A percentile compares a stretch with the other conserved stretches of the same genome.
These are phyloP conservation scores for Globicephala melas DNA, from an alignment of 2,113 vertebrate species.

Conservation along the genomic window DNA sequence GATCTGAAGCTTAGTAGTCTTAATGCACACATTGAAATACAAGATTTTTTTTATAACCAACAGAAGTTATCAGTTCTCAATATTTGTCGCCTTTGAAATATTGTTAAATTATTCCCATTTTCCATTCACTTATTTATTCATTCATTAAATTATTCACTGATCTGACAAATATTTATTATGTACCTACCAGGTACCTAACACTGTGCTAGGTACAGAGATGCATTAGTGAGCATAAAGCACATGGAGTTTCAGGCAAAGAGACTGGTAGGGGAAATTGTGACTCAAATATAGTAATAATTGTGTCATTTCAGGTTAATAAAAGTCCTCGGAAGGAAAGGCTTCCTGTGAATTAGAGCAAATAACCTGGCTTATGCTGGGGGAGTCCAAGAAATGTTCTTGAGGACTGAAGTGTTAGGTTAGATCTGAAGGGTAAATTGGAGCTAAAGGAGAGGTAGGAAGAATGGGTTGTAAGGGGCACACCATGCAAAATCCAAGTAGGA, in stretches of 20 bases:
- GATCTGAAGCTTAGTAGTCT: not conserved
- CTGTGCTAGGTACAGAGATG: not conserved
- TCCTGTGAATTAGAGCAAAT: not conserved
- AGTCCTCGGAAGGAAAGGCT: not conserved
- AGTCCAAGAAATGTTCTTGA: not conserved
- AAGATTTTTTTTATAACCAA: not conserved
- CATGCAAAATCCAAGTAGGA: not conserved
- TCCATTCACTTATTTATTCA: not conserved
- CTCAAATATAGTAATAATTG: not conserved
- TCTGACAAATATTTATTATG: not conserved
- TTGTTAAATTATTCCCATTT: not conserved
- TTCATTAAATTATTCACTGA: not conserved
- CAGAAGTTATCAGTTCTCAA: not conserved
- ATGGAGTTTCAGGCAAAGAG: not conserved
- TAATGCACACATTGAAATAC: not conserved
- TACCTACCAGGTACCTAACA: not conserved
- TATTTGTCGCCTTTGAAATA: not conserved
- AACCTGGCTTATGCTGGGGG: not conserved
- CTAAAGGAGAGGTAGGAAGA: not conserved
- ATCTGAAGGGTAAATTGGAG: not conserved
- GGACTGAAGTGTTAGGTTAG: not conserved
- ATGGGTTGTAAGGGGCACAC: not conserved
- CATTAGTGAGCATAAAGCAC: not conserved
- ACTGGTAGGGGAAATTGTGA: not conserved
- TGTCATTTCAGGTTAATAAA: not conserved